Evolutionary conservation across 2,888 invertebrate species (phyloP).

Genomic region (Cephus pygmeus): DNA sequence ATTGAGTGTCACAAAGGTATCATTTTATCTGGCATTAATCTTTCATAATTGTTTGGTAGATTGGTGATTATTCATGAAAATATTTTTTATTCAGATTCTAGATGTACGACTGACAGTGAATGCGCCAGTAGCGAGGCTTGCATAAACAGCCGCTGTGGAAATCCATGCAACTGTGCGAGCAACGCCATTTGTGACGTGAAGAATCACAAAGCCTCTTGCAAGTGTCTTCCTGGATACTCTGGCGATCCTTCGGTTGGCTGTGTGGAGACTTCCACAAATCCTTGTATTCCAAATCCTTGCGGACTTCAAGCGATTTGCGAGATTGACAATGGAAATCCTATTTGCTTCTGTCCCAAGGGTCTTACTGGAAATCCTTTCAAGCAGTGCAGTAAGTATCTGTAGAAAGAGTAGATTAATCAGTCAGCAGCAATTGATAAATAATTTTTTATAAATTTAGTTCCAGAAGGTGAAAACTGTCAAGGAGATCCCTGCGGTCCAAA

Average conservation of each 20-base stretch:
- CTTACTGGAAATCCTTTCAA: slow-evolving; percentile 91
- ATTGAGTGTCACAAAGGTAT: slow-evolving; percentile 76
- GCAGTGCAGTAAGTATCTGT: slow-evolving; percentile 83
- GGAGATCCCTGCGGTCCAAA: slow-evolving; percentile 87
- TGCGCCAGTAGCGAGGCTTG: slow-evolving; percentile 82
- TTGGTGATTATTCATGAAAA: neutral
- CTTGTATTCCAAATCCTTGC: slow-evolving; percentile 88
- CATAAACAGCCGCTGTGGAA: slow-evolving; percentile 79
- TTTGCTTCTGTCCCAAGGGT: slow-evolving; percentile 90
- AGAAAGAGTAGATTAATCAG: neutral
- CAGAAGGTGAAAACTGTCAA: slow-evolving; percentile 85
- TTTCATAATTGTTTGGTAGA: too few species aligned
- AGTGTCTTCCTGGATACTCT: slow-evolving; percentile 83
- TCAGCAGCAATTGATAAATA: neutral
- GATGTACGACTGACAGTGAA: slow-evolving; percentile 78
- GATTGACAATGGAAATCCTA: slow-evolving; percentile 85
- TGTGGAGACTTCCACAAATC: slow-evolving; percentile 77
- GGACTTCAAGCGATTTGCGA: slow-evolving; percentile 88
- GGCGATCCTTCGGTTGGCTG: slow-evolving; percentile 82
- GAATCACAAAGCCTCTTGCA: slow-evolving; percentile 83
- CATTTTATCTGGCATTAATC: slow-evolving; percentile 13
- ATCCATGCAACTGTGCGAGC: slow-evolving; percentile 82
- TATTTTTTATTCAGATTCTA: slow-evolving; percentile 68
- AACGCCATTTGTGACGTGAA: slow-evolving; percentile 86
- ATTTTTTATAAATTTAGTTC: slow-evolving; percentile 71